Conservation (phyloP, 2,888 invertebrate species). For the Mythimna impura region DNA sequence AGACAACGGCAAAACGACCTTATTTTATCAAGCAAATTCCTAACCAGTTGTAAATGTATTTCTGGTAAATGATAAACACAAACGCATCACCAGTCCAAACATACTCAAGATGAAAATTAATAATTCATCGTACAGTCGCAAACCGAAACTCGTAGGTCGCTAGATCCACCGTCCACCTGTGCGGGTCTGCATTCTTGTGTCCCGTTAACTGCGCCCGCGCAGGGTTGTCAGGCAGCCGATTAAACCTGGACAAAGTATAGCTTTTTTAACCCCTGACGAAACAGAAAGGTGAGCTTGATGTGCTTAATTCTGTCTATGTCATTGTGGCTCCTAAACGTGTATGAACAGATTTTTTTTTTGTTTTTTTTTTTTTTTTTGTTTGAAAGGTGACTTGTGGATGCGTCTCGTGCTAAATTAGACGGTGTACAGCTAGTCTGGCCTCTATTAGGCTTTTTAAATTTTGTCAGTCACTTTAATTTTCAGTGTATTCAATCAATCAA, state of each 20-base stretch:
- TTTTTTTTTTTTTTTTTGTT: too few relatives aligned
- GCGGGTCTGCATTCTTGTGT: conserved; percentile 64
- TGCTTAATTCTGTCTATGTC: too few relatives aligned
- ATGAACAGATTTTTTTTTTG: too few relatives aligned
- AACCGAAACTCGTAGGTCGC: conserved; percentile 56
- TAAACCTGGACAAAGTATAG: background rate
- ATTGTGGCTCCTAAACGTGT: too few relatives aligned
- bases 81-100: conserved; percentile 26
- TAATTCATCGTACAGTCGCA: conserved; percentile 39
- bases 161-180: conserved; percentile 66
- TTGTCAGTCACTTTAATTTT: background rate
- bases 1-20: background rate
- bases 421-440: too few relatives aligned
- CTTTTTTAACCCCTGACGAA: background rate
- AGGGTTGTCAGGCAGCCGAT: background rate
- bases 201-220: conserved; percentile 60
- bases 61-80: conserved; percentile 7
- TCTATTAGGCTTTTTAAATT: background rate
- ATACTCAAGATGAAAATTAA: conserved; percentile 33
- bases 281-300: too few relatives aligned
- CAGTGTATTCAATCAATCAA: too few relatives aligned
- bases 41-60: background rate
- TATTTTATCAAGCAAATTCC: background rate
- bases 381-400: too few relatives aligned
- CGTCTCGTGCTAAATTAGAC: background rate